Percentiles rank a stretch among this genome's conserved stretches.
phyloP scores from a whole-genome alignment of 2,888 invertebrate genomes.

The Onthophagus sagittarius region DNA sequence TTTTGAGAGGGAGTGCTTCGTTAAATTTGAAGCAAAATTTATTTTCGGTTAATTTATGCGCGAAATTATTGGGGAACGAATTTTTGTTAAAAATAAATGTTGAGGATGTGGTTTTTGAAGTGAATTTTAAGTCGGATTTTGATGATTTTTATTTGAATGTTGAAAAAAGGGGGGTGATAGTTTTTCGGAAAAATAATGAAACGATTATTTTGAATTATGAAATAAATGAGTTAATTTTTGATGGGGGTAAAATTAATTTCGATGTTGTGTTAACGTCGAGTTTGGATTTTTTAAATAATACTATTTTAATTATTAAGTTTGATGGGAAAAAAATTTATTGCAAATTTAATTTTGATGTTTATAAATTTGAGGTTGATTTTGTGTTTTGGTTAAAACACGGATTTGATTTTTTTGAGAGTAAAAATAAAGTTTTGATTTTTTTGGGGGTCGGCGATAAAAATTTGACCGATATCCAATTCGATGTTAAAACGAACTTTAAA shows the following conservation, averaged over 20 bases:
- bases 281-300: not conserved
- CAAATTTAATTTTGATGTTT: not conserved
- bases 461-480: not conserved
- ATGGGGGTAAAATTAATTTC: not conserved
- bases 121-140: not conserved
- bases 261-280: not conserved
- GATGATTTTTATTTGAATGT: not conserved
- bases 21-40: not conserved
- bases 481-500: not conserved
- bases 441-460: not conserved
- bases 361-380: not conserved
- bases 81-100: constrained; percentile 2
- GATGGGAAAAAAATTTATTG: not conserved
- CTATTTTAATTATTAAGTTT: not conserved
- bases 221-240: not conserved
- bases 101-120: not conserved
- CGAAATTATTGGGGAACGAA: not conserved
- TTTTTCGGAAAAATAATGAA: not conserved
- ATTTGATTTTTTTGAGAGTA: too few species aligned
- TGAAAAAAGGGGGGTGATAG: not conserved
- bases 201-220: not conserved
- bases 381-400: not conserved
- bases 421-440: not conserved
- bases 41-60: not conserved
- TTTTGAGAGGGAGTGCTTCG: not conserved